Evolutionary conservation across 2,113 vertebrate genomes (phyloP).

Genomic region (Sylvia atricapilla): DNA sequence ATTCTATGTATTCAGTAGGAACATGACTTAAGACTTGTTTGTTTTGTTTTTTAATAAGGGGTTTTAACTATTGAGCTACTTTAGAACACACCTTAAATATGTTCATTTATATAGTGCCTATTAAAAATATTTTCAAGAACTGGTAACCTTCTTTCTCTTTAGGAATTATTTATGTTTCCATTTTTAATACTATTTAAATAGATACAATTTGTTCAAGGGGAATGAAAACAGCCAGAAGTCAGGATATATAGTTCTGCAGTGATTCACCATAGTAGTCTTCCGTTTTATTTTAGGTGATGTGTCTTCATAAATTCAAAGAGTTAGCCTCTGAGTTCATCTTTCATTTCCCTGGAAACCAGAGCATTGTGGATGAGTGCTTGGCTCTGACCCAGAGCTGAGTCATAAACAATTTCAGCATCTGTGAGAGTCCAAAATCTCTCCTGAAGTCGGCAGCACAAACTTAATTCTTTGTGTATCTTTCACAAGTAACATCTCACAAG

Average conservation of each 20-base stretch:
- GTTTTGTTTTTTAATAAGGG: fast-evolving
- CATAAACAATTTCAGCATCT: not conserved
- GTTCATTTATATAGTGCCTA: not conserved
- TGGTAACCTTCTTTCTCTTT: not conserved
- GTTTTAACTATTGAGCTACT: not conserved
- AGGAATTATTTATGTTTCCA: not conserved
- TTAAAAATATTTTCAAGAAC: not conserved
- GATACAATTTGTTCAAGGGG: not conserved
- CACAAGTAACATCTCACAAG: not conserved
- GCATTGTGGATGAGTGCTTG: not conserved
- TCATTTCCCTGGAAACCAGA: not conserved
- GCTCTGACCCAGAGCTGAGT: not conserved
- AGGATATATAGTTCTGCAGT: not conserved
- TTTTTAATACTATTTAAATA: not conserved
- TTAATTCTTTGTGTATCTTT: not conserved
- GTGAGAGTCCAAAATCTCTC: not conserved
- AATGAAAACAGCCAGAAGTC: not conserved
- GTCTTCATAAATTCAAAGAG: not conserved
- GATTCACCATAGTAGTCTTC: not conserved
- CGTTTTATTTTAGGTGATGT: not conserved
- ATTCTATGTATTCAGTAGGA: not conserved
- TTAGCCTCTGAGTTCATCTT: not conserved
- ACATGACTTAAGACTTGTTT: not conserved
- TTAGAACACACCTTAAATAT: not conserved
- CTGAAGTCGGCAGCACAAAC: not conserved